Evolutionary conservation across 2,888 invertebrate species (phyloP).

Genomic region (Amitus sp.): DNA sequence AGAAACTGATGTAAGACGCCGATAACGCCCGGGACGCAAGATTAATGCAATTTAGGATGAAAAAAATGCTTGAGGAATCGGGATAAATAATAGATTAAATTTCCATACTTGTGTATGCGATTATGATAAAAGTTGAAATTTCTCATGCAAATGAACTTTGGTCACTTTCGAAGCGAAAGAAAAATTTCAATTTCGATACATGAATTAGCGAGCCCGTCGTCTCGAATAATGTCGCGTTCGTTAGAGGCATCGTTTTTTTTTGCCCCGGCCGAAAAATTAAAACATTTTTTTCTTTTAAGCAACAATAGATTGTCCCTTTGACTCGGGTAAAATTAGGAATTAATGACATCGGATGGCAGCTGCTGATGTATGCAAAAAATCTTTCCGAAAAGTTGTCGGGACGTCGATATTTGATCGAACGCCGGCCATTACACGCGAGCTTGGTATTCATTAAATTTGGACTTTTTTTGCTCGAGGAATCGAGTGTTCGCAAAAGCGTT

Average conservation of each 20-base stretch:
- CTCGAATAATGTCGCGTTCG: too few relatives aligned
- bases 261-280: too few relatives aligned
- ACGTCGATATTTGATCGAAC: conserved; percentile 9
- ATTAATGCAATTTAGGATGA: conserved; percentile 3
- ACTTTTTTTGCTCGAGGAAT: conserved; percentile 23
- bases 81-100: conserved; percentile 10
- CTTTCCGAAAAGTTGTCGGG: conserved; percentile 6
- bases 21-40: not conserved
- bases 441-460: conserved; percentile 31
- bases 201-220: conserved; percentile 21
- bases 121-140: conserved; percentile 27
- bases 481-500: conserved; percentile 31
- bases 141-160: conserved; percentile 27
- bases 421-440: conserved; percentile 5
- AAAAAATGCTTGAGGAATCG: not conserved
- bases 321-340: conserved; percentile 1
- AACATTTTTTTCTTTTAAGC: too few relatives aligned
- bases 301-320: not conserved
- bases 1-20: not conserved
- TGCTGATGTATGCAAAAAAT: conserved; percentile 7
- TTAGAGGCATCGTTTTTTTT: too few relatives aligned
- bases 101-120: conserved; percentile 7
- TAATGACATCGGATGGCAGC: conserved; percentile 1
- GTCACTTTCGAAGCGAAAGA: conserved; percentile 16
- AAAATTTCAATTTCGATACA: conserved; percentile 28